These are phyloP conservation scores for Malurus splendens DNA, from an alignment of 2,797 vertebrate genomes.

Conservation along the genomic window DNA sequence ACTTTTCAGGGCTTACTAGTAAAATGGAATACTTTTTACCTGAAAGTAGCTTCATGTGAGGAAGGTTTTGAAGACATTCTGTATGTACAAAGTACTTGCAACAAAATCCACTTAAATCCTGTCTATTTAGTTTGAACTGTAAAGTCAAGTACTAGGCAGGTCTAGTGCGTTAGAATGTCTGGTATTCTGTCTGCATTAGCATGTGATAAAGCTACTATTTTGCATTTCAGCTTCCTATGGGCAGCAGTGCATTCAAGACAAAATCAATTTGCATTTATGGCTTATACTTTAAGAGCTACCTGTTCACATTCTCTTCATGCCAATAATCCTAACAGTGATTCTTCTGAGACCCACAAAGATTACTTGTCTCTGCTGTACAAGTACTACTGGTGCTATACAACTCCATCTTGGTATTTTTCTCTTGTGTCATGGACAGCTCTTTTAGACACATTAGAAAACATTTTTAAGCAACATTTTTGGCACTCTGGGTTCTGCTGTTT, in stretches of 20 bases:
- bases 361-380: not conserved
- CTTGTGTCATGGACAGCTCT: not conserved
- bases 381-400: not conserved
- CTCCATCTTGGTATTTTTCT: not conserved
- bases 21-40: not conserved
- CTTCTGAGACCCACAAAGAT: not conserved
- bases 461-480: not conserved
- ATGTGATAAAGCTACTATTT: not conserved
- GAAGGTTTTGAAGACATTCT: not conserved
- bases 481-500: not conserved
- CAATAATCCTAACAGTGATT: not conserved
- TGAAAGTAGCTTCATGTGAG: not conserved
- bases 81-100: not conserved
- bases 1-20: not conserved
- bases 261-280: not conserved
- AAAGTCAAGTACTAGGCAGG: not conserved
- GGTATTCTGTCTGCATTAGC: not conserved
- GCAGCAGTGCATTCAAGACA: not conserved
- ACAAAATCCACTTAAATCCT: conserved; percentile 3
- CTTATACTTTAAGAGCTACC: not conserved
- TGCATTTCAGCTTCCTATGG: not conserved
- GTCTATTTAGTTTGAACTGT: not conserved
- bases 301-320: not conserved
- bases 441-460: not conserved
- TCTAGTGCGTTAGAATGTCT: not conserved